A percentile compares a stretch with the other conserved stretches of the same genome.
Conservation (phyloP, 2,888 invertebrate genomes). For the Caenorhabditis afra region DNA sequence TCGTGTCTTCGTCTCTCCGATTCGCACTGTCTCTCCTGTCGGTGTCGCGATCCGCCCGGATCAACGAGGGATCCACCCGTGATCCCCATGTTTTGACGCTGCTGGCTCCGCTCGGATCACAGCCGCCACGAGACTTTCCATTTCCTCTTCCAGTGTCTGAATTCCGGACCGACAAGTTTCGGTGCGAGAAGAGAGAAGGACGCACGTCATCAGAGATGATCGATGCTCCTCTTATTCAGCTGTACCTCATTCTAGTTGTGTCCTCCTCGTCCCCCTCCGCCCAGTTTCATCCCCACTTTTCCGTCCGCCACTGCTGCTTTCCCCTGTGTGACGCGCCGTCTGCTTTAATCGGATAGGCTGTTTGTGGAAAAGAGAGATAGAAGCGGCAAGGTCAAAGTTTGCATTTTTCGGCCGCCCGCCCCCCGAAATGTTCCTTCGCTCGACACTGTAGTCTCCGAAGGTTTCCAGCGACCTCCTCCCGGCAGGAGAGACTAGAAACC, state of each 20-base stretch:
- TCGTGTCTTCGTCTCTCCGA: too few species aligned
- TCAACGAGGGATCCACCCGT: too few species aligned
- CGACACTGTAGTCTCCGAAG: not conserved
- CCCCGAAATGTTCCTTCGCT: not conserved
- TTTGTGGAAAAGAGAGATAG: not conserved
- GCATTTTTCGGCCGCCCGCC: not conserved
- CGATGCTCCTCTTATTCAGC: conserved; percentile 17
- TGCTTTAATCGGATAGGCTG: conserved; percentile 26
- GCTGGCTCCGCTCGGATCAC: too few species aligned
- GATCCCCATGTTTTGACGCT: too few species aligned
- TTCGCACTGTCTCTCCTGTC: too few species aligned
- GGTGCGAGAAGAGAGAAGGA: not conserved
- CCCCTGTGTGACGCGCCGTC: conserved; percentile 2
- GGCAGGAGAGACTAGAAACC: not conserved
- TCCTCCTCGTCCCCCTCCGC: not conserved
- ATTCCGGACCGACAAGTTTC: not conserved
- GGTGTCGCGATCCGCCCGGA: too few species aligned
- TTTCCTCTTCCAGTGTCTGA: too few species aligned
- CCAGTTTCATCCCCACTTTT: conserved; percentile 1
- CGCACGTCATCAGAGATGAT: conserved; percentile 34
- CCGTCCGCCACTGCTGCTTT: not conserved
- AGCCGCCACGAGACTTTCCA: too few species aligned
- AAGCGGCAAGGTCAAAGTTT: conserved; percentile 24
- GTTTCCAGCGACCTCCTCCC: not conserved
- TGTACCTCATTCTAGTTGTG: not conserved